Evolutionary conservation across 2,888 invertebrate species (phyloP), one percentile per base, ranked within the genome.

Genomic region (Magallana nippona): DNA sequence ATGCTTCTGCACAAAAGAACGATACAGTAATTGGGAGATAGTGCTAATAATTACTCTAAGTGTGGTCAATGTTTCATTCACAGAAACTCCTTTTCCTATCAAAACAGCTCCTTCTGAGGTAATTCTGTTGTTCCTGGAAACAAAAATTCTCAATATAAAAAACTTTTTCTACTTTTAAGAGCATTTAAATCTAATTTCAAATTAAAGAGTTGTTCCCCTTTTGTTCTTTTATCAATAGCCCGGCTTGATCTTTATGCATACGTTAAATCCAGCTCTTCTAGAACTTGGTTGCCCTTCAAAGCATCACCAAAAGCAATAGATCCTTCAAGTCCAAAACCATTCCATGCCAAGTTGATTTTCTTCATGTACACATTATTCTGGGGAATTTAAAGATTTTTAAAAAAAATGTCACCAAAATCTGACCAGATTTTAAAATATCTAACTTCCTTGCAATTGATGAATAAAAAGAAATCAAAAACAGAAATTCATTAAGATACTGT

Each of bases 281-380:
- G 86, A 11, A 91, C 90, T 32, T 90, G 89, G 88, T 94, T 94
- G 27, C 88, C 91, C 84, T 92, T 94, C 22, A 94, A 88, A n/a
- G 93, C 92, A 85, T 94, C 94, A 27, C 92, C 92, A n/a, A 94
- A 83, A 8, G 92, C 92, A 79, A 90, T 85, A 15, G 93, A 90
- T 56, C 93, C 94, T 44, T 93, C 93, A n/a, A 91, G 85, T n/a
- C 92, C 93, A 88, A 94, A 92, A 5, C 94, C 94, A 89, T 94
- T 94, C 94, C 93, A 94, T 0, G 93, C 92, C 62, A 94, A 85
- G 85, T 94, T 91, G 19, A 94, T 86, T 80, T 89, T 91, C 88
- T 92, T 92, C 91, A 94, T 90, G 83, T 88, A 91, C 56, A 92
- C 92, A 90, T 94, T 94, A 77, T 89, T 89, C 94, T 94, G 90